A percentile compares a stretch with the other conserved stretches of the same genome.
Conservation (phyloP, 2,888 invertebrate species). For the Ellobium chinense region DNA sequence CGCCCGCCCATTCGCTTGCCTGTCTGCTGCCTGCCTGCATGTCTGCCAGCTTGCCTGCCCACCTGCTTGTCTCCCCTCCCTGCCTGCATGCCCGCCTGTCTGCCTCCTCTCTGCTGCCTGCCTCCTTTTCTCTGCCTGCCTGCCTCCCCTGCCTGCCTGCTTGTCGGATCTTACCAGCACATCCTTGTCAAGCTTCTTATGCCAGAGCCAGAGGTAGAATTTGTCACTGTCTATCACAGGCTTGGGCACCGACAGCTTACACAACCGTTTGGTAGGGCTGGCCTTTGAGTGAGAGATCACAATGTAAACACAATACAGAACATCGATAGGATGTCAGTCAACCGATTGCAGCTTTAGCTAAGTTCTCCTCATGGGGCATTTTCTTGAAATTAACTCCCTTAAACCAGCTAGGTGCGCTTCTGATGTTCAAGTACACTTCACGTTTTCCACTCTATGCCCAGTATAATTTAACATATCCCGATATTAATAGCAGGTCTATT, state of each 20-base stretch:
- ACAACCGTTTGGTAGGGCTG: constrained; percentile 21
- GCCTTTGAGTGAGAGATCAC: neutral
- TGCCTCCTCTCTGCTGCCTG: neutral
- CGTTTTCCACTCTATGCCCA: too few relatives aligned
- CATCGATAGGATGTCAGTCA: too few relatives aligned
- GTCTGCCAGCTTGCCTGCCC: neutral
- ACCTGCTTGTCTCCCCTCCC: neutral
- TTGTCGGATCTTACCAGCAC: neutral
- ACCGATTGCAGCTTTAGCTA: too few relatives aligned
- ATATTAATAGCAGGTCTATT: too few relatives aligned
- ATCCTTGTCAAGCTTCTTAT: constrained; percentile 34
- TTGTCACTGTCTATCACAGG: constrained; percentile 29
- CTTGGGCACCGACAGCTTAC: constrained; percentile 29
- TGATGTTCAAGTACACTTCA: too few relatives aligned
- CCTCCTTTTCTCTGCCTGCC: neutral
- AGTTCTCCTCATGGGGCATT: too few relatives aligned
- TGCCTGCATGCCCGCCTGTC: neutral
- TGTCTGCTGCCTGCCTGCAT: neutral
- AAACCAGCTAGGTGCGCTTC: too few relatives aligned
- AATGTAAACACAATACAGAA: neutral
- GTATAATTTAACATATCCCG: too few relatives aligned
- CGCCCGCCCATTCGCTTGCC: neutral
- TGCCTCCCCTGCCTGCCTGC: neutral
- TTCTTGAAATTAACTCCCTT: too few relatives aligned
- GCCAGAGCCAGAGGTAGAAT: constrained; percentile 44